phyloP scores from a whole-genome alignment of 1,140 invertebrate genomes.

The Penaeus vannamei region DNA sequence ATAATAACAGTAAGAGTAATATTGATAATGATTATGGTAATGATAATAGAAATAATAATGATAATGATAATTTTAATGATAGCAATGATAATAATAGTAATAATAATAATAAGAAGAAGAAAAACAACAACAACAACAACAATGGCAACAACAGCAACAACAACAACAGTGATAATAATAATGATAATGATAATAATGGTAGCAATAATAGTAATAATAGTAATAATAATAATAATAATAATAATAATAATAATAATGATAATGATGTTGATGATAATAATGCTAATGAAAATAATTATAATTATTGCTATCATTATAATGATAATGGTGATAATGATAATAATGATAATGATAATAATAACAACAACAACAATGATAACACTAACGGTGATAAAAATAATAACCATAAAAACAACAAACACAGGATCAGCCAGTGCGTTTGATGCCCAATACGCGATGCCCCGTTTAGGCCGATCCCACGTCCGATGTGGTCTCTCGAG shows the following conservation, averaged over 20 bases:
- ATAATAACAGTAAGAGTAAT: too few relatives aligned
- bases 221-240: not conserved
- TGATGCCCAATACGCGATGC: too few relatives aligned
- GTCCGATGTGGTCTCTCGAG: too few relatives aligned
- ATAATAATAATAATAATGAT: not conserved
- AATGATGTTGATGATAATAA: not conserved
- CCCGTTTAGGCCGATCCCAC: too few relatives aligned
- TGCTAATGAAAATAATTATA: not conserved
- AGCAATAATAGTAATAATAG: not conserved
- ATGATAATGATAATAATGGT: not conserved
- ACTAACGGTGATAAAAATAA: not conserved
- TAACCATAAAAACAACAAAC: not conserved
- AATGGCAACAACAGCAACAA: too few relatives aligned
- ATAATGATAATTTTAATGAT: too few relatives aligned
- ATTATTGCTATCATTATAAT: constrained; percentile 8
- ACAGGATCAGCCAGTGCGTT: too few relatives aligned
- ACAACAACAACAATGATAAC: not conserved
- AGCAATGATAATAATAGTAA: too few relatives aligned
- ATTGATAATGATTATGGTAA: too few relatives aligned
- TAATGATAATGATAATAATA: not conserved
- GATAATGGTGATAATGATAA: not conserved
- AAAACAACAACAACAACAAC: too few relatives aligned
- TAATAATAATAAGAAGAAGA: too few relatives aligned
- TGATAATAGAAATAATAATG: too few relatives aligned
- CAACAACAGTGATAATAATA: not conserved